Percentiles rank a stretch among this genome's conserved stretches.
Evolutionary conservation across 2,888 invertebrate genomes (phyloP).

Genomic region (Melipona beecheii): DNA sequence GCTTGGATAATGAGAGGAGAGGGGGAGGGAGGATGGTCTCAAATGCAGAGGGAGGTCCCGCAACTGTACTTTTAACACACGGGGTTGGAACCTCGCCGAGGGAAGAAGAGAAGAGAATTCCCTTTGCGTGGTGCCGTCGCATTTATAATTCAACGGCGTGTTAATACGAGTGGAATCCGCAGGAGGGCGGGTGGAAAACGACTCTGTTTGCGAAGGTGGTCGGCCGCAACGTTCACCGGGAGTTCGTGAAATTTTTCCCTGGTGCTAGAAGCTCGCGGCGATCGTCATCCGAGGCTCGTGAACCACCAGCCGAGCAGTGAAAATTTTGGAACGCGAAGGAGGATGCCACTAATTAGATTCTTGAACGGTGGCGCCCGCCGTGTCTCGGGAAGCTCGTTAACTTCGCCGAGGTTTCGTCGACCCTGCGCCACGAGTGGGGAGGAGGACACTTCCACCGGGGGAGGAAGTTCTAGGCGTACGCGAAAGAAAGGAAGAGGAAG

Average conservation of each 20-base stretch:
- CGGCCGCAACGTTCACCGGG: not conserved
- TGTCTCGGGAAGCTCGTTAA: conserved; percentile 64
- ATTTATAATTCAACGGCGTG: conserved; percentile 18
- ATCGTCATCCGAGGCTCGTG: conserved; percentile 25
- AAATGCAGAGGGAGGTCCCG: too few species aligned
- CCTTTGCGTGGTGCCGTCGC: not conserved
- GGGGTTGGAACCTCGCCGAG: not conserved
- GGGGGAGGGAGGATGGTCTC: too few species aligned
- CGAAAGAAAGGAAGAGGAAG: not conserved
- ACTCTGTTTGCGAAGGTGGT: not conserved
- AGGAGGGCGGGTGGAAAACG: not conserved
- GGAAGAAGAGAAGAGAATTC: not conserved
- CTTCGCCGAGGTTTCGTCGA: conserved; percentile 60
- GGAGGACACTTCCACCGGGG: conserved; percentile 5
- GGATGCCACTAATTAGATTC: conserved; percentile 69
- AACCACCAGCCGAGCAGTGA: conserved; percentile 16
- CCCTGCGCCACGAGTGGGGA: not conserved
- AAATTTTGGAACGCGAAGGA: conserved; percentile 54
- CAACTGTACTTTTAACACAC: not conserved
- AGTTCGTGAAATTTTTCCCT: conserved; percentile 30
- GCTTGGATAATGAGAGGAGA: too few species aligned
- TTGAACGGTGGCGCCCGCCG: conserved; percentile 62
- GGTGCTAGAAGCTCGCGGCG: conserved; percentile 7
- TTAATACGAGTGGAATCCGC: conserved; percentile 28
- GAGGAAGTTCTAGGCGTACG: conserved; percentile 17